Conservation (phyloP, 2,888 invertebrate genomes). For the Coenonympha glycerion region DNA sequence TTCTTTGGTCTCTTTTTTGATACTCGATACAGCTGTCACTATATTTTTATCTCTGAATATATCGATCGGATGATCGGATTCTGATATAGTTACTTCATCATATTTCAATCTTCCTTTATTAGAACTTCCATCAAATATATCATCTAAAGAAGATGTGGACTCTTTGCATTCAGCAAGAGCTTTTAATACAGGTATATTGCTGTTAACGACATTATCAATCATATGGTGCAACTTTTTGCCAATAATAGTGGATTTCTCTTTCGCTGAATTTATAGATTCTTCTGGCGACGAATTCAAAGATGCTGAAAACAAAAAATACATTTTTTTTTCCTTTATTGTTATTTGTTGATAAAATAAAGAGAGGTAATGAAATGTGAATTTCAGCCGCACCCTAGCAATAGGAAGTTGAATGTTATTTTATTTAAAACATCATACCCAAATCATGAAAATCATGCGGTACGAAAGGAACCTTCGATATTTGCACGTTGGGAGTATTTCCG, state of each 20-base stretch:
- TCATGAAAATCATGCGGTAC: constrained; percentile 49
- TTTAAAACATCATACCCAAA: constrained; percentile 36
- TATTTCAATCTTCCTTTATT: constrained; percentile 27
- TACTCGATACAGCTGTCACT: constrained; percentile 42
- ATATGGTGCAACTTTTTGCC: constrained; percentile 47
- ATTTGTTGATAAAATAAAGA: too few species aligned
- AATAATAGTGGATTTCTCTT: constrained; percentile 41
- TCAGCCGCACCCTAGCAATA: too few species aligned
- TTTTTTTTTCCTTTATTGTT: too few species aligned
- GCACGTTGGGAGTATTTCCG: constrained; percentile 27
- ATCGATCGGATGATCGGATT: constrained; percentile 42
- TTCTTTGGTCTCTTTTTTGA: constrained; percentile 27
- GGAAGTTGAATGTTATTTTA: too few species aligned
- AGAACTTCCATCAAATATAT: constrained; percentile 26
- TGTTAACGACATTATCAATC: constrained; percentile 40
- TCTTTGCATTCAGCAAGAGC: constrained; percentile 39
- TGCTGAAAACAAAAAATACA: constrained; percentile 29
- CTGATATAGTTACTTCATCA: constrained; percentile 34
- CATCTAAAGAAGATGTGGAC: constrained; percentile 27
- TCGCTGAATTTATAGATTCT: constrained; percentile 42
- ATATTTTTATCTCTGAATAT: constrained; percentile 46
- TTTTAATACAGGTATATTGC: constrained; percentile 30
- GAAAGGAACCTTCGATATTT: constrained; percentile 45
- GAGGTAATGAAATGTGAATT: too few species aligned
- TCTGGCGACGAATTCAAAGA: constrained; percentile 42